Conservation (phyloP, 2,888 invertebrate genomes). For the Dichetophora obliterata region DNA sequence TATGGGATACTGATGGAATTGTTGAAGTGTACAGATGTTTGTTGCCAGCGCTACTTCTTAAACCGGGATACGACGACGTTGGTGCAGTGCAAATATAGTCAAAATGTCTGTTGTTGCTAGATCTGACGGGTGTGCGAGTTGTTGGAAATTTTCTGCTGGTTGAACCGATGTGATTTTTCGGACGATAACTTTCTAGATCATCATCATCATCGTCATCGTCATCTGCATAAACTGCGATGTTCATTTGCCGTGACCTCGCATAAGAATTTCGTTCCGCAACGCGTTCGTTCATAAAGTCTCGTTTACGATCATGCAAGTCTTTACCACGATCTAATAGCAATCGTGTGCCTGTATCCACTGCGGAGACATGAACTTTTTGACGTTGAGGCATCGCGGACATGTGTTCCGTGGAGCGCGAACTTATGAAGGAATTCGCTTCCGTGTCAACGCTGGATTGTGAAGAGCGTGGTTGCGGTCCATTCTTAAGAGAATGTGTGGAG, state of each 20-base stretch:
- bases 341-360: conserved; percentile 61
- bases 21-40: conserved; percentile 45
- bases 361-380: neutral
- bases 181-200: conserved; percentile 59
- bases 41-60: conserved; percentile 48
- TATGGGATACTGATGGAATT: conserved; percentile 35
- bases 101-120: conserved; percentile 43
- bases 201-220: conserved; percentile 47
- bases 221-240: conserved; percentile 55
- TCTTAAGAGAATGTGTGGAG: conserved; percentile 17
- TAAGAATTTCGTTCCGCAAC: conserved; percentile 69
- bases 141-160: conserved; percentile 59
- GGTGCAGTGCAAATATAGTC: conserved; percentile 43
- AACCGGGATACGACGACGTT: conserved; percentile 43
- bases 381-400: conserved; percentile 38
- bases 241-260: conserved; percentile 59
- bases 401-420: conserved; percentile 49
- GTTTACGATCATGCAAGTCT: conserved; percentile 65
- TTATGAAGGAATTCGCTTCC: conserved; percentile 47
- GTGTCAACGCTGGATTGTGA: conserved; percentile 56
- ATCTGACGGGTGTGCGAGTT: conserved; percentile 52
- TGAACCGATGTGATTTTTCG: conserved; percentile 53
- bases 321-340: conserved; percentile 67
- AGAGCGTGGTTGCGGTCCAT: conserved; percentile 41
- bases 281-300: conserved; percentile 68